Evolutionary conservation across 2,888 invertebrate species (phyloP).

Genomic region (Onchidella celtica): DNA sequence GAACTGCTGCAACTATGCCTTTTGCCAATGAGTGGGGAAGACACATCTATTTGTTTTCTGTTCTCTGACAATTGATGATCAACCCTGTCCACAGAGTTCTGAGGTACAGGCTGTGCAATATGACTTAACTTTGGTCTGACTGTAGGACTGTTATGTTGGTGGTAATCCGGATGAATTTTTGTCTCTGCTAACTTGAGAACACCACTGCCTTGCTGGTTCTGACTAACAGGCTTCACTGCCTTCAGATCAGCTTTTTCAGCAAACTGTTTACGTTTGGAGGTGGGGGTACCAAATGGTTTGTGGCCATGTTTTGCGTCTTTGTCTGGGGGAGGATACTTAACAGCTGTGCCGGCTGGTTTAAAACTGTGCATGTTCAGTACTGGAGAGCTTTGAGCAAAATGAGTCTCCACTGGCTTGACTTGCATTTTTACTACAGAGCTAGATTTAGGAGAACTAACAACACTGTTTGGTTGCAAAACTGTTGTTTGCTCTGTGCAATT

Average conservation of each 20-base stretch:
- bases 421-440: slow-evolving; percentile 43
- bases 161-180: slow-evolving; percentile 32
- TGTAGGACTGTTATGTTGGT: neutral
- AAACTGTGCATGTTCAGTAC: slow-evolving; percentile 29
- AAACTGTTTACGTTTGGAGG: neutral
- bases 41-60: slow-evolving; percentile 49
- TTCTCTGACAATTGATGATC: slow-evolving; percentile 49
- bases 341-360: slow-evolving; percentile 1
- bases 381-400: slow-evolving; percentile 38
- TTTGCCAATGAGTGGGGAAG: slow-evolving; percentile 25
- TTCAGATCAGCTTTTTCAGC: neutral
- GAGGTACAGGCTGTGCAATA: neutral
- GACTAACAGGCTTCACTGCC: neutral
- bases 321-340: neutral
- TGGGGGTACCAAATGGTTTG: neutral
- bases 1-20: neutral
- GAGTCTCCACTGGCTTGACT: slow-evolving; percentile 42
- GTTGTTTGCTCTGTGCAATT: neutral
- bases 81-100: slow-evolving; percentile 45
- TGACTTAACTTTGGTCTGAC: slow-evolving; percentile 2
- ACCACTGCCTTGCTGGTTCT: neutral
- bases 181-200: slow-evolving; percentile 25
- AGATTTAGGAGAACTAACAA: slow-evolving; percentile 40
- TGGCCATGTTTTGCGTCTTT: neutral
- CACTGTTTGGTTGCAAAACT: neutral